Base-by-base conservation (phyloP, 37 sponge, comb jelly and placozoan species). In the Chondrilla cf. caribensis region DNA sequence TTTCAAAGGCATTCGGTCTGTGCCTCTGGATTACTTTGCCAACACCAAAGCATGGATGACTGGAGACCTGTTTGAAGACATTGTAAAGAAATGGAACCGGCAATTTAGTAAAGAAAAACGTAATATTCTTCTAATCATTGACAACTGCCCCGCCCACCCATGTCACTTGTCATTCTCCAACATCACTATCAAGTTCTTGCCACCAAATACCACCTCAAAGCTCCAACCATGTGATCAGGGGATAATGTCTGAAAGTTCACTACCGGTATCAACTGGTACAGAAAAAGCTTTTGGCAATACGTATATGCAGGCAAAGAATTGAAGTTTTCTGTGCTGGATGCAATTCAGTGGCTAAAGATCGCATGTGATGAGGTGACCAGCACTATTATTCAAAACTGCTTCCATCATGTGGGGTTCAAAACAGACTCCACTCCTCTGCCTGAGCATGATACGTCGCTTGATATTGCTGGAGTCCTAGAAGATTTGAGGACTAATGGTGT, bases 41-140 rank as follows among this genome's bases (percentile, higher is more conserved):
- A 79, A 79, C 29, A 9, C 31, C 11, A 82, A 70, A 18, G 57
- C 70, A 26, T 82, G 83, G 83, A 82, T 82, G 83, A 82, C 60
- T 33, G 7, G 55, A 26, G 71, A 25, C 38, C 24, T 82, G 4
- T 82, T 70, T 5, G 57, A 70, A 35, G 41, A 82, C 22, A 55
- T 18, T 18, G 29, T 67, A 24, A 5, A 29, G 44, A 68, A 65
- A 8, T 43, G 47, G 44, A 67, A 82, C 4, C 31, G n/a, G 7
- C 15, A 3, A 33, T 32, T 82, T 25, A 39, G 31, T 15, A 67
- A 15, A 42, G 3, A 21, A n/a, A n/a, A n/a, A n/a, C n/a, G n/a
- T n/a, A n/a, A n/a, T 22, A 25, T 39, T 38, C 17, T 70, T 25
- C 65, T 82, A 38, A 40, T 82, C 54, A 33, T 82, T 11, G 83